These are phyloP conservation scores for Symphodus melops DNA, from an alignment of 2,113 vertebrate species.

Conservation along the genomic window DNA sequence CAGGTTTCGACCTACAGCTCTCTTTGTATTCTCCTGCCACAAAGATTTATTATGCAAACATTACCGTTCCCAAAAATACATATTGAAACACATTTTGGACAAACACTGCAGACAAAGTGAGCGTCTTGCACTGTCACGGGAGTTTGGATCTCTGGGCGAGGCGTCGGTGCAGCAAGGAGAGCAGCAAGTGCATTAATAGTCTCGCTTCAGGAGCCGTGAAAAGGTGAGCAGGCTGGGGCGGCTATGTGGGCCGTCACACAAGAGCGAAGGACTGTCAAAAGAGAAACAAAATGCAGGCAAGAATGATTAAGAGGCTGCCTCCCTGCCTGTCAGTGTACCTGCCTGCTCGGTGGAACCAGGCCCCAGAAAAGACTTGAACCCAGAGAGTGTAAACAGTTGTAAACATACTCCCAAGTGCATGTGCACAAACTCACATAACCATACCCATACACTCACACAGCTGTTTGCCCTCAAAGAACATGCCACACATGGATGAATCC, in stretches of 20 bases:
- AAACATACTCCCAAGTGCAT: conserved; percentile 50
- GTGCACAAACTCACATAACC: conserved; percentile 9
- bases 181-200: conserved; percentile 72
- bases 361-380: conserved; percentile 31
- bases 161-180: conserved; percentile 27
- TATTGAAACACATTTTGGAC: conserved; percentile 83
- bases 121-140: conserved; percentile 72
- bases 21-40: conserved; percentile 80
- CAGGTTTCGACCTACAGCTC: conserved; percentile 74
- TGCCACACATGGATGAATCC: not conserved
- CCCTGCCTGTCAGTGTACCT: conserved; percentile 57
- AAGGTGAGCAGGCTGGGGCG: conserved; percentile 65
- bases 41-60: conserved; percentile 85
- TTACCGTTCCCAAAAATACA: conserved; percentile 83
- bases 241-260: conserved; percentile 57
- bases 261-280: conserved; percentile 71
- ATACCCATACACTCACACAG: conserved; percentile 7
- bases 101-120: conserved; percentile 82
- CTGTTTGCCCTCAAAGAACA: conserved; percentile 42
- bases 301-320: conserved; percentile 76
- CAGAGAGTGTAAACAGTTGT: conserved; percentile 61
- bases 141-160: conserved; percentile 64
- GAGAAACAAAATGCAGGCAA: conserved; percentile 70
- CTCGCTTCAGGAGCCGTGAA: conserved; percentile 80
- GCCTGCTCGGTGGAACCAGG: conserved; percentile 51